Conservation (phyloP, 2,888 invertebrate species). For the Drosophila antonietae region DNA sequence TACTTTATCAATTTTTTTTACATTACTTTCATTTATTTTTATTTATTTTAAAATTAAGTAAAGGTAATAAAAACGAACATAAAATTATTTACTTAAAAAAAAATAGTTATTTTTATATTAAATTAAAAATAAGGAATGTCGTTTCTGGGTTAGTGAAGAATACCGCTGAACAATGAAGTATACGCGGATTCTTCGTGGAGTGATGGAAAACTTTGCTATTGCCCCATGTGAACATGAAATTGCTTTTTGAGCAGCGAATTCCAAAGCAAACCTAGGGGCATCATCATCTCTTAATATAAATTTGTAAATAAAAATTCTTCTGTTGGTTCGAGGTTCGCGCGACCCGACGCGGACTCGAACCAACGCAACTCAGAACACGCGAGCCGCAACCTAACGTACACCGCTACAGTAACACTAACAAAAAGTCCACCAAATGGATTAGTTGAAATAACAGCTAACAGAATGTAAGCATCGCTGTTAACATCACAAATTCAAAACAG, state of each 20-base stretch:
- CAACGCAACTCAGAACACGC: background rate
- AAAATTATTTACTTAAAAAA: too few relatives aligned
- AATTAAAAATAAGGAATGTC: slow-evolving; percentile 9
- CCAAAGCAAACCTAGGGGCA: slow-evolving; percentile 62
- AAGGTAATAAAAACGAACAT: too few relatives aligned
- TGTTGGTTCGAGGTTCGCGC: too few relatives aligned
- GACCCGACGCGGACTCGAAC: slow-evolving; percentile 29
- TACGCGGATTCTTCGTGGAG: slow-evolving; percentile 71
- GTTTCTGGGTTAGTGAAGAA: slow-evolving; percentile 41
- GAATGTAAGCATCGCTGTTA: slow-evolving; percentile 11
- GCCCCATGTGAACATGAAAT: slow-evolving; percentile 73
- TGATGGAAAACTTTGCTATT: slow-evolving; percentile 68
- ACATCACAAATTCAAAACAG: slow-evolving; percentile 7
- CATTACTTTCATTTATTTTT: too few relatives aligned
- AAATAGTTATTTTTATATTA: too few relatives aligned
- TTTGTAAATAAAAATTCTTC: too few relatives aligned
- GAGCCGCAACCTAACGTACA: slow-evolving; percentile 21
- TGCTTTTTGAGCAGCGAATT: slow-evolving; percentile 67
- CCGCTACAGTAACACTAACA: slow-evolving; percentile 20
- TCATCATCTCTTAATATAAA: background rate
- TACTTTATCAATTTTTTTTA: too few relatives aligned
- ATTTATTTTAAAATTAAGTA: too few relatives aligned
- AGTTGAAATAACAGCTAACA: slow-evolving; percentile 14
- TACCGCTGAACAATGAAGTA: slow-evolving; percentile 32
- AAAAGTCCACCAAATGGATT: fast-evolving